Percentiles rank a stretch among this genome's conserved stretches.
These are phyloP conservation scores for Microtus oregoni DNA, from an alignment of 2,113 vertebrate genomes.

Conservation along the genomic window DNA sequence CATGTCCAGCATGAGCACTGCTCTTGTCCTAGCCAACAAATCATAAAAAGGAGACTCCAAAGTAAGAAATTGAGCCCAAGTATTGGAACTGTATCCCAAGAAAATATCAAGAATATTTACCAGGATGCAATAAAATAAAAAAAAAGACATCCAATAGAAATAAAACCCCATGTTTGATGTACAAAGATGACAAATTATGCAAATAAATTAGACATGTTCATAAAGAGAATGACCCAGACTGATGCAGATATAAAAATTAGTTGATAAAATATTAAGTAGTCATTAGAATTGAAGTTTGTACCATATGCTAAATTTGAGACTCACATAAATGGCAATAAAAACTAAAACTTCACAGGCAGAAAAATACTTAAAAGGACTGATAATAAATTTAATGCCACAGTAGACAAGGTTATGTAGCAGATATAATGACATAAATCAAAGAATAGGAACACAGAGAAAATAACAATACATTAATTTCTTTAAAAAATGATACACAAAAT, in stretches of 20 bases:
- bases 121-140: not conserved
- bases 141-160: not conserved
- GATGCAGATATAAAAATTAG: not conserved
- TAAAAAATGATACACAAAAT: not conserved
- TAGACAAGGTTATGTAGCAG: not conserved
- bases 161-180: not conserved
- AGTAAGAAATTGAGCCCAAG: not conserved
- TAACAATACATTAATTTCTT: not conserved
- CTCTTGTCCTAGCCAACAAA: not conserved
- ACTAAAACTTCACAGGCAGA: not conserved
- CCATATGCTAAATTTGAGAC: not conserved
- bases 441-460: not conserved
- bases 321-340: slow-evolving; percentile 20
- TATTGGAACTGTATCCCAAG: not conserved
- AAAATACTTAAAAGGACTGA: not conserved
- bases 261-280: not conserved
- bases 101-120: not conserved
- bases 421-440: not conserved
- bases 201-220: not conserved
- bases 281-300: not conserved
- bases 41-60: not conserved
- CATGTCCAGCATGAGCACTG: not conserved
- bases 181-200: not conserved
- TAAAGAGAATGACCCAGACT: not conserved
- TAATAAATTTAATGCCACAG: slow-evolving; percentile 5